Evolutionary conservation across 2,888 invertebrate species (phyloP), one percentile per base, ranked within the genome.

Genomic region (Leuctra nigra): DNA sequence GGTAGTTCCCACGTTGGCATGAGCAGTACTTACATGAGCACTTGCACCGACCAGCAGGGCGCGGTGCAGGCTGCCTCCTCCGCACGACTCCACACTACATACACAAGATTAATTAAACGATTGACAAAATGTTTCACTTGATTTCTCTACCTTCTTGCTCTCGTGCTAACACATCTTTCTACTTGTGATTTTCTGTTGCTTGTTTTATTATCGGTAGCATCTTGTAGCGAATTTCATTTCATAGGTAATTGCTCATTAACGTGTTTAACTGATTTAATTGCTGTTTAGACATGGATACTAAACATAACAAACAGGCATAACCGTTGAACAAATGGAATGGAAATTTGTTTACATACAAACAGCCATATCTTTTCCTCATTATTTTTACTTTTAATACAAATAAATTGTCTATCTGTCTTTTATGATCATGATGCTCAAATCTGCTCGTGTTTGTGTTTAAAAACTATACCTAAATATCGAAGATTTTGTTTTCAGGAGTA

Each of bases 101-200:
- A 33, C 50, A 33, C 16, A n/a, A 50, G 35, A 50, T 50, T 50
- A 50, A 50, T 50, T 35, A 50, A 50, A 33, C 50, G 50, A 33
- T 50, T 50, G 50, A 50, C 50, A 50, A 50, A 33, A 50, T 50
- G 50, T 50, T 50, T 50, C 35, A 50, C 50, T 35, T 33, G 50
- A 50, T 50, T 35, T 50, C 35, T 33, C 11, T 35, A 13, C 35
- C 22, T 9, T 29, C n/a, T 38, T n/a, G n/a, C 16, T 25, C 47
- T 47, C 47, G 47, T 47, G 47, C 47, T 47, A 47, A 23, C 22
- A 47, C 47, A 25, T 39, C 39, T 39, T 14, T 16, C 7, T 14
- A 46, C 46, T 24, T 24, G 46, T 14, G 25, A 47, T 11, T 47
- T 24, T 23, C 47, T 47, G 47, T 25, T n/a, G 25, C 47, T 25